phyloP scores from a whole-genome alignment of 2,888 invertebrate genomes.

The Acleris sparsana region DNA sequence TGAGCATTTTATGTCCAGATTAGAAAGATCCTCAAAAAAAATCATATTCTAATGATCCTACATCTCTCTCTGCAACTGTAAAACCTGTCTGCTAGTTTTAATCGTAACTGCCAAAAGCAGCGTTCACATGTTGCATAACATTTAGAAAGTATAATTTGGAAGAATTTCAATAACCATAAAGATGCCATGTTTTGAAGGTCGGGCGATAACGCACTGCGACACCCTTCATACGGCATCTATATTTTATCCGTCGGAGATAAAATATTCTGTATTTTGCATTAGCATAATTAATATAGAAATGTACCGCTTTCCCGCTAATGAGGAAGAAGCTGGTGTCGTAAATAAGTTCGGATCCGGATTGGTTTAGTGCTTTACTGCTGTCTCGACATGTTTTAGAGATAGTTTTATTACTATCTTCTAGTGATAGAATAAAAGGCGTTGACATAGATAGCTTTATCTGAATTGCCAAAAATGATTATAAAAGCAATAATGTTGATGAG shows the following conservation, averaged over 20 bases:
- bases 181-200: conserved; percentile 26
- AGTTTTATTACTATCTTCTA: conserved; percentile 1
- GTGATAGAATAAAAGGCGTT: not conserved
- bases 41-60: not conserved
- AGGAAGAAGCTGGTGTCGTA: conserved; percentile 21
- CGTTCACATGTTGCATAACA: conserved; percentile 29
- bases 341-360: conserved; percentile 26
- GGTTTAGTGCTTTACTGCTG: conserved; percentile 25
- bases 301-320: conserved; percentile 32
- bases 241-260: conserved; percentile 25
- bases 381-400: not conserved
- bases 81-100: not conserved
- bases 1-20: not conserved
- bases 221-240: conserved; percentile 5
- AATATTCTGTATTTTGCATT: conserved; percentile 28
- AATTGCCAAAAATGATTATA: not conserved
- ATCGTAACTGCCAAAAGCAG: conserved; percentile 7
- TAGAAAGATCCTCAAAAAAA: not conserved
- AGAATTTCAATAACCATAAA: conserved; percentile 31
- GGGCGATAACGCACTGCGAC: conserved; percentile 11
- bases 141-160: conserved; percentile 34
- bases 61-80: no score
- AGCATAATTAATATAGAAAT: conserved; percentile 35
- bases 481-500: no score
- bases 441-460: conserved; percentile 3